Base-by-base conservation (phyloP, 2,113 vertebrate genomes). In the Sinosuthora webbiana region DNA sequence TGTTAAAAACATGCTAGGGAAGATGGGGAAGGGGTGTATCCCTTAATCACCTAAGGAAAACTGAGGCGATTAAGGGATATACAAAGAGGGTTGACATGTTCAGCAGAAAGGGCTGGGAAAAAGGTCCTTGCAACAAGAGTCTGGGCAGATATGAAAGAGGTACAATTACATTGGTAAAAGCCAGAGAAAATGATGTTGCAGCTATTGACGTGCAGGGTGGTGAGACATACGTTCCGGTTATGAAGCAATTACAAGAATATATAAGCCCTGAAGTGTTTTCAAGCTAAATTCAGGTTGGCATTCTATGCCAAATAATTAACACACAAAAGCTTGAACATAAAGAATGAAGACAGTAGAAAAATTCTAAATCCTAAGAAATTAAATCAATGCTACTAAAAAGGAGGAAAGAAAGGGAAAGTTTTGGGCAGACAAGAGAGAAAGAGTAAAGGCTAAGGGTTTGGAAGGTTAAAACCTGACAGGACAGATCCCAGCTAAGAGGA, bases 211-310 rank as follows among this genome's bases (percentile, higher is more conserved):
- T 93, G 82, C 55, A 83, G 71, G 71, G 78, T 90, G 93, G 64
- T 95, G 94, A 95, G 92, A 81, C 95, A 94, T 92, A 95, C 67
- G 83, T 97, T 97, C 93, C 76, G 47, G 94, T 96, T 81, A 78
- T 90, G 93, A 93, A 96, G 83, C 93, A 96, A 95, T 93, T 94
- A 49, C 83, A 89, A 81, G 86, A 93, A 95, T 96, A 97, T 93
- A 96, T 95, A 89, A 95, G 76, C 95, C 90, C 92, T 42, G 88
- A 89, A 95, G 90, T 95, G 76, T 79, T 90, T 97, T 87, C 94
- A 78, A 56, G 80, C 24, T 84, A 35, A 89, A 75, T 89, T 92
- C 73, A 89, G 71, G 68, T 84, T 64, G 52, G 64, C 60, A 93
- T 87, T 93, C 76, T 35, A 24, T 31, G 62, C 28, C 52, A 56